Base-by-base conservation (phyloP, 2,113 vertebrate genomes). In the Megaceryle torquata region DNA sequence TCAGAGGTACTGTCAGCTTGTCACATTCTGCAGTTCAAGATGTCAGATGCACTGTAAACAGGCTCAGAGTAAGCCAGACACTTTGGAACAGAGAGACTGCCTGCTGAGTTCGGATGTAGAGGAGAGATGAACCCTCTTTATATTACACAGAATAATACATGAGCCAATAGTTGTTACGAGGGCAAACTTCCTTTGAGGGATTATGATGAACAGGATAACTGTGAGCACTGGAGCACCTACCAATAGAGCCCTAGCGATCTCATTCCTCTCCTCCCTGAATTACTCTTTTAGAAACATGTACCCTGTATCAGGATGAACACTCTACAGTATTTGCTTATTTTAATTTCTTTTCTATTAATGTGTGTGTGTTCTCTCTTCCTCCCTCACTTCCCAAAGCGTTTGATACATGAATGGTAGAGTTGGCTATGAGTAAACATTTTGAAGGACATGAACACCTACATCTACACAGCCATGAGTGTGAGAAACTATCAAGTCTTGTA, bases 121-220 rank as follows among this genome's bases (percentile, higher is more conserved):
- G 91, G 85, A 74, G 41, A 84, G 87, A 90, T 74, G 41, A 97
- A 74, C 29, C 31, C 26, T 79, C 68, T 86, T 43, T 61, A 63
- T 16, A 82, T 59, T 71, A 92, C 56, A 89, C 54, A 90, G 88
- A 97, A 97, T 96, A 96, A 96, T 82, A 46, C 85, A 96, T 89
- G 54, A 97, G 61, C 57, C 86, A 61, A 92, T 64, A 72, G 80
- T 33, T 91, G 68, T 94, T 83, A 83, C 54, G 94, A 93, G 46
- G 57, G 24, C 33, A 91, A 91, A 80, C 88, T 83, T 72, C 63
- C 76, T 96, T 95, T 93, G 54, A 93, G 57, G 93, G 41, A 80
- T 80, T 82, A 67, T 67, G 76, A 86, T 24, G 41, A 81, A 70
- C 57, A 46, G n/a, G 69, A 51, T 82, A 92, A 65, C 74, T 74